Base-by-base conservation (phyloP, 2,113 vertebrate genomes). In the Rhinichthys klamathensis region DNA sequence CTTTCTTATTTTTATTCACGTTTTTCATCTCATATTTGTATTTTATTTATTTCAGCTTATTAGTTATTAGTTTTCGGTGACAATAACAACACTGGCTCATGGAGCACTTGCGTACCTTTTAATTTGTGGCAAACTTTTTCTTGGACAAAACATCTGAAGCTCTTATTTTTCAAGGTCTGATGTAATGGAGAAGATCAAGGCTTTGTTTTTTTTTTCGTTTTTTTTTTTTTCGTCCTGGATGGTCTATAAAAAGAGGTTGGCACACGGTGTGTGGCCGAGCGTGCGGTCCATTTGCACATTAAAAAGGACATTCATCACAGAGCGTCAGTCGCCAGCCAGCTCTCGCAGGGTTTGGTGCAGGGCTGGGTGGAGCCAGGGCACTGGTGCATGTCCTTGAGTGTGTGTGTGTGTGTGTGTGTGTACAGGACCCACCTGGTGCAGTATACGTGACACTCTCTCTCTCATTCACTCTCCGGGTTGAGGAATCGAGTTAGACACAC, bases 341-440 rank as follows among this genome's bases (percentile, higher is more conserved):
- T 63, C 78, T 86, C 69, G 16, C 54, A 86, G 58, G 85, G 69
- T 81, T 81, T 86, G 85, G 44, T 86, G 79, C 78, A 86, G 69
- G 72, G 73, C 61, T 85, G 82, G 83, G 63, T 78, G 54, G 85
- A 82, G 82, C 83, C 82, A 79, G 88, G 83, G 85, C 83, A 67
- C 73, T 78, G 25, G 77, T 85, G 70, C 76, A 81, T 87, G 78
- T 87, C 86, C 83, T 73, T 90, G 84, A 69, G 7, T 9, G 38
- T 41, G 38, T 41, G 38, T 41, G 1, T 41, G 9, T 70, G 73
- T 63, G 30, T 61, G 8, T 56, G 63, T 54, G 51, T 63, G 86
- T 69, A 69, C 73, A 80, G 87, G 72, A 88, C 82, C 87, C 82
- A 84, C 88, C 89, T 87, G 89, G 90, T 69, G 87, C 91, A 88